Evolutionary conservation across 1,140 invertebrate genomes (phyloP), one percentile per base, ranked within the genome.

Genomic region (Philopotamus ludificatus): DNA sequence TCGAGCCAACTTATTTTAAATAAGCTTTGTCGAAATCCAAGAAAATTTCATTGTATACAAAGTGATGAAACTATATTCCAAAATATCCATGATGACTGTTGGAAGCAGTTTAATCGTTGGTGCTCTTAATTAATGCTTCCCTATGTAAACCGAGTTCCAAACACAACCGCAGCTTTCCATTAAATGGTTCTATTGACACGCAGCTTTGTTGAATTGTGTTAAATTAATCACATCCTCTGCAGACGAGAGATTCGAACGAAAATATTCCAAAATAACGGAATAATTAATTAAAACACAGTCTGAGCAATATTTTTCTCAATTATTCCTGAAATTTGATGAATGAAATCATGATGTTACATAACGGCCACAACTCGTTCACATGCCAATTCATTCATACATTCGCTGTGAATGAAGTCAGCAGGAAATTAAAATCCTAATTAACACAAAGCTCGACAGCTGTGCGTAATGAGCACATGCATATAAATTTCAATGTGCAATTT

Each of bases 201-300:
- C 45, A 61, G 67, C 63, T 69, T 69, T 65, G 67, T 65, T 65
- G 45, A 69, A 65, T 69, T 69, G 63, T 51, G 67, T 69, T 63
- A 69, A 69, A 69, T 69, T 69, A 69, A 69, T 69, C 67, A 69
- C 63, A 69, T 69, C 67, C 67, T 69, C 21, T 58, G 16, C 15
- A 21, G 42, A 53, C 23, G 50, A 34, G 12, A 4, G 28, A 34
- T 34, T 34, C 28, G n/a, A n/a, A 34, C 22, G 50, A 53, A 53
- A 53, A 53, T 26, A 7, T 34, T 34, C 4, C 28, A 34, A 47
- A 47, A 39, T 10, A 28, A 20, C 16, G 23, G 7, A 28, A 63
- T 22, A 54, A 63, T 9, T 45, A 63, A 20, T 39, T 12, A 22
- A 51, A 39, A 41, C 9, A 25, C 23, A 34, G 15, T 39, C 18